These are phyloP conservation scores for Microcebus lehilahytsara DNA, from an alignment of 2,113 vertebrate genomes.

Conservation along the genomic window DNA sequence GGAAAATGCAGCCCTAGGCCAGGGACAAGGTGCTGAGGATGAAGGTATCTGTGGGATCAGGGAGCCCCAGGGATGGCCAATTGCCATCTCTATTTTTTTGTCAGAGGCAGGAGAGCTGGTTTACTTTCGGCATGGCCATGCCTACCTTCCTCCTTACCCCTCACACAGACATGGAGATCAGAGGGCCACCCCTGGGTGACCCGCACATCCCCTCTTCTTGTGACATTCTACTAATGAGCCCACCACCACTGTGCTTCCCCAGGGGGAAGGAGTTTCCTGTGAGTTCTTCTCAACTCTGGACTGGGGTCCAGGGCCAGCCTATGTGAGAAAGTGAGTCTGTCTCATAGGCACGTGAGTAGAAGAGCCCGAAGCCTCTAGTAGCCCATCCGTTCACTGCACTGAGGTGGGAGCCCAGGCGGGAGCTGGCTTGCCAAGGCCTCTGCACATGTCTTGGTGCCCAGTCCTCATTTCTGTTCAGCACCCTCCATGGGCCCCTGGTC, in stretches of 20 bases:
- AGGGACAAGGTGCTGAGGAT: background rate
- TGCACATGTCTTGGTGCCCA: background rate
- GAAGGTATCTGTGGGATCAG: background rate
- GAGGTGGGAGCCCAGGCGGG: background rate
- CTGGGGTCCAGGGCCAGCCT: background rate
- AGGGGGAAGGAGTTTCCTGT: background rate
- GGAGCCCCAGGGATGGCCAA: background rate
- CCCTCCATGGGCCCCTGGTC: background rate
- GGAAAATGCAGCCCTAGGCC: background rate
- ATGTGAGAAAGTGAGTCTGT: background rate
- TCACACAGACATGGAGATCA: background rate
- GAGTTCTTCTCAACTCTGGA: background rate
- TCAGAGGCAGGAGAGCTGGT: background rate
- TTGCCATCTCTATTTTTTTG: background rate
- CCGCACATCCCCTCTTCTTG: background rate
- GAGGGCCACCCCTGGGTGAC: background rate
- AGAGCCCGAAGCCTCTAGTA: rapidly evolving
- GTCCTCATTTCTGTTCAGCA: background rate
- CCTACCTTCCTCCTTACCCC: background rate
- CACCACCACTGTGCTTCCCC: background rate
- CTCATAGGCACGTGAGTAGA: background rate
- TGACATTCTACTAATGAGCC: background rate
- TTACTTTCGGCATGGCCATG: background rate
- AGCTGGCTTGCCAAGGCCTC: background rate
- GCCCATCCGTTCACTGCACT: background rate